Percentiles rank a stretch among this genome's conserved stretches.
Conservation (phyloP, 2,888 invertebrate genomes). For the Acronicta alni region DNA sequence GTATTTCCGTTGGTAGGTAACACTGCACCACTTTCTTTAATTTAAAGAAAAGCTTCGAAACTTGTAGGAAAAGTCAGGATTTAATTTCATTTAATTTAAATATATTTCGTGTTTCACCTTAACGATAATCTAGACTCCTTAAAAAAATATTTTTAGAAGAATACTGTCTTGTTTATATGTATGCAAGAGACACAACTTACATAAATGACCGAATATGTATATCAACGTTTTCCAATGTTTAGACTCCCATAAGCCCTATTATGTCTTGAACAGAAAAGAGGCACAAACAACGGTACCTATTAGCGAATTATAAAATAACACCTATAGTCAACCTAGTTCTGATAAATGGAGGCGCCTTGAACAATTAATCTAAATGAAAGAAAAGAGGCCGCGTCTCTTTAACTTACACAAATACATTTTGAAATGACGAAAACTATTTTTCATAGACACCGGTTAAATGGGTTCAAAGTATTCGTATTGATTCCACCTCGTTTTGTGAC, state of each 20-base stretch:
- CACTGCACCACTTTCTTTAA: no score
- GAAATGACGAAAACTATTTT: constrained; percentile 20
- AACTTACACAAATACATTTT: constrained; percentile 12
- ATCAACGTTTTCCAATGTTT: constrained; percentile 17
- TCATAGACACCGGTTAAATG: constrained; percentile 3
- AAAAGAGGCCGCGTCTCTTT: not conserved
- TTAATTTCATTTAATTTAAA: no score
- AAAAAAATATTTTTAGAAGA: no score
- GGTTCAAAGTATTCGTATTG: constrained; percentile 41
- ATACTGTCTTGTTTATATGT: no score
- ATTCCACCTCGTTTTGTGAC: constrained; percentile 53
- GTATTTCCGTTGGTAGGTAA: not conserved
- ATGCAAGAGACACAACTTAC: constrained; percentile 31
- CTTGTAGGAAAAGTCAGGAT: no score
- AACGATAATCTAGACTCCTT: no score
- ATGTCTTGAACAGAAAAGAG: not conserved
- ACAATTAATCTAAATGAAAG: constrained; percentile 33
- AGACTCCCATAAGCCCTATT: not conserved
- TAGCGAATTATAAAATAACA: constrained; percentile 1
- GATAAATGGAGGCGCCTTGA: constrained; percentile 27
- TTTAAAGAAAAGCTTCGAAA: no score
- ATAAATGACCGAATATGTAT: constrained; percentile 33
- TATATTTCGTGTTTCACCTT: no score
- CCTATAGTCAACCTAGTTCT: constrained; percentile 13
- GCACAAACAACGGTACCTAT: not conserved